Conservation (phyloP, 2,888 invertebrate genomes). For the Liopterus haemorrhoidalis region DNA sequence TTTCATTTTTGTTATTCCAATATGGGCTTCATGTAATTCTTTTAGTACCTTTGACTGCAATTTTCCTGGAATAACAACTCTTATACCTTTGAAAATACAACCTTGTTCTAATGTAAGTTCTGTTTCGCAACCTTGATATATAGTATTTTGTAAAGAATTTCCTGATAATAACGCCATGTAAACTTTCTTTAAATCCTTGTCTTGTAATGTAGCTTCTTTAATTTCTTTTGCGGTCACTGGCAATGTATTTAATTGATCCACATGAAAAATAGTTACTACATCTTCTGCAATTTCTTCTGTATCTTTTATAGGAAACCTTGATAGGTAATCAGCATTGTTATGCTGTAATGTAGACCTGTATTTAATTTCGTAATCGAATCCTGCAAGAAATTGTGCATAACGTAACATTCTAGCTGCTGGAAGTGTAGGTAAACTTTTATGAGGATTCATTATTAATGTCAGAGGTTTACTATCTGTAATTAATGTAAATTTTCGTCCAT, state of each 20-base stretch:
- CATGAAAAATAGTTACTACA: slow-evolving; percentile 3
- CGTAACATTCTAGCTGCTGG: slow-evolving; percentile 23
- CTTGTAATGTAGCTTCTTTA: neutral
- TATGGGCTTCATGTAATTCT: slow-evolving; percentile 22
- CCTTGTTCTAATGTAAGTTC: slow-evolving; percentile 14
- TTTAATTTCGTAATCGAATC: slow-evolving; percentile 24
- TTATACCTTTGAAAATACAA: slow-evolving; percentile 19
- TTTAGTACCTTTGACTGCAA: slow-evolving; percentile 10
- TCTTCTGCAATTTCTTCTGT: neutral
- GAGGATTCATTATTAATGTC: slow-evolving; percentile 3
- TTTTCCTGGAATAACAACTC: slow-evolving; percentile 12
- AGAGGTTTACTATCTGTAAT: slow-evolving; percentile 15
- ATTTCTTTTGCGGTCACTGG: slow-evolving; percentile 1
- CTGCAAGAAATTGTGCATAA: slow-evolving; percentile 25
- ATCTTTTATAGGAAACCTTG: slow-evolving; percentile 15
- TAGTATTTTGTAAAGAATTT: neutral
- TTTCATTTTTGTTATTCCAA: slow-evolving; percentile 24
- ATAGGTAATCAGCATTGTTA: slow-evolving; percentile 30
- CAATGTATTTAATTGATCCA: slow-evolving; percentile 3
- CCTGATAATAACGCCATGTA: slow-evolving; percentile 2
- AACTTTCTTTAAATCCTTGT: neutral
- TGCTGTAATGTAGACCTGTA: slow-evolving; percentile 20
- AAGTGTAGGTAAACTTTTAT: slow-evolving; percentile 3
- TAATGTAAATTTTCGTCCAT: slow-evolving; percentile 1
- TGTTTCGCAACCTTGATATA: slow-evolving; percentile 2